phyloP scores from a whole-genome alignment of 2,888 invertebrate genomes.

The Neuroscelio doddi region DNA sequence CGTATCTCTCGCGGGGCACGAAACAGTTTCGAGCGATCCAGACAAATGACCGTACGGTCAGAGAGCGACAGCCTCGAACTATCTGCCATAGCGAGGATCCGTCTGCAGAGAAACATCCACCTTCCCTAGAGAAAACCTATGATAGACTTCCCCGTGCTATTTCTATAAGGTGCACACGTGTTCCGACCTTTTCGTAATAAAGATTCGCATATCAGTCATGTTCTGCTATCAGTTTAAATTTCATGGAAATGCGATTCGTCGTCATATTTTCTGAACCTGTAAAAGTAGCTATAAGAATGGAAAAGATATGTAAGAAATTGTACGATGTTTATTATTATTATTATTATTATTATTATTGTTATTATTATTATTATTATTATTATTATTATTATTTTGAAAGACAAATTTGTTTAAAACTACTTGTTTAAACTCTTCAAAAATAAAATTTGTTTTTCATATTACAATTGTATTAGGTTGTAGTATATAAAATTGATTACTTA shows the following conservation, averaged over 20 bases:
- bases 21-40: conserved; percentile 60
- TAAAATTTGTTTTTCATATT: too few relatives aligned
- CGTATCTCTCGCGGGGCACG: conserved; percentile 48
- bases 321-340: too few relatives aligned
- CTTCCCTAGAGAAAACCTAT: conserved; percentile 40
- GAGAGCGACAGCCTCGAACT: conserved; percentile 65
- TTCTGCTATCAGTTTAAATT: conserved; percentile 29
- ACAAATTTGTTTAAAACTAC: too few relatives aligned
- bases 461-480: too few relatives aligned
- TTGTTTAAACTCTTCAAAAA: too few relatives aligned
- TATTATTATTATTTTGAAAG: too few relatives aligned
- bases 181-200: conserved; percentile 44
- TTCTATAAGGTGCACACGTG: conserved; percentile 24
- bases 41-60: conserved; percentile 68
- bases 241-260: conserved; percentile 11
- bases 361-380: too few relatives aligned
- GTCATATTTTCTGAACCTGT: neutral
- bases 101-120: conserved; percentile 23
- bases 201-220: conserved; percentile 50
- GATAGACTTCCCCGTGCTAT: conserved; percentile 37
- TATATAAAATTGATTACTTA: too few relatives aligned
- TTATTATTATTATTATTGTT: too few relatives aligned
- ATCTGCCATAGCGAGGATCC: conserved; percentile 53
- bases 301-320: too few relatives aligned
- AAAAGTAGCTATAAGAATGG: too few relatives aligned